Conservation (phyloP, 2,797 vertebrate genomes). For the Naso thynnoides region DNA sequence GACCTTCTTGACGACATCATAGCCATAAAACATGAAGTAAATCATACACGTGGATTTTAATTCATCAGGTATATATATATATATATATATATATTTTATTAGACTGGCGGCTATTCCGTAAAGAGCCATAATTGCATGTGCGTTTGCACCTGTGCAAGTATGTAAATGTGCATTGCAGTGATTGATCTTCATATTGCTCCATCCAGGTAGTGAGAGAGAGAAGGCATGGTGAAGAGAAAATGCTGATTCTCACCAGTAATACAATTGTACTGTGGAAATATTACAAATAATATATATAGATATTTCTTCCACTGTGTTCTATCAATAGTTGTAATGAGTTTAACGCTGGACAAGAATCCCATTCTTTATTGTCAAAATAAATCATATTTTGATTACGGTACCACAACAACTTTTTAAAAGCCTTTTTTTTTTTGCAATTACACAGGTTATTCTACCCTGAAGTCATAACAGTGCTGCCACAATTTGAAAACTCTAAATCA, state of each 20-base stretch:
- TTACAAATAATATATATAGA: background rate
- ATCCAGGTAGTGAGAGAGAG: background rate
- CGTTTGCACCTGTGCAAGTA: background rate
- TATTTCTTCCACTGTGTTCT: slow-evolving; percentile 1
- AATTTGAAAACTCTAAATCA: background rate
- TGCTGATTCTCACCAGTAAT: background rate
- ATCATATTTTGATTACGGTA: slow-evolving; percentile 15
- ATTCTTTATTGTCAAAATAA: slow-evolving; percentile 4
- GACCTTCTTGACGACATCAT: too few species aligned
- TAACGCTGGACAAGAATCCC: background rate
- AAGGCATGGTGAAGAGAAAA: background rate
- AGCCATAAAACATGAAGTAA: too few species aligned
- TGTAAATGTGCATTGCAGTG: slow-evolving; percentile 7
- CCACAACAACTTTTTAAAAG: background rate
- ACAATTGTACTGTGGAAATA: background rate
- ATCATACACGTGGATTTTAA: too few species aligned
- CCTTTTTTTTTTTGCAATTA: background rate
- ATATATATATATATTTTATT: background rate
- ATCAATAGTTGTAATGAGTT: slow-evolving; percentile 1
- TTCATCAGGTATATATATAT: too few species aligned
- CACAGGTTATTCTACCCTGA: background rate
- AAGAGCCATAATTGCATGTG: background rate
- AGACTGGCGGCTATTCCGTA: background rate
- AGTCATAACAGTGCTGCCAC: background rate
- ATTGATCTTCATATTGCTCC: slow-evolving; percentile 11